Conservation (phyloP, 2,113 vertebrate genomes). For the Chitala chitala region DNA sequence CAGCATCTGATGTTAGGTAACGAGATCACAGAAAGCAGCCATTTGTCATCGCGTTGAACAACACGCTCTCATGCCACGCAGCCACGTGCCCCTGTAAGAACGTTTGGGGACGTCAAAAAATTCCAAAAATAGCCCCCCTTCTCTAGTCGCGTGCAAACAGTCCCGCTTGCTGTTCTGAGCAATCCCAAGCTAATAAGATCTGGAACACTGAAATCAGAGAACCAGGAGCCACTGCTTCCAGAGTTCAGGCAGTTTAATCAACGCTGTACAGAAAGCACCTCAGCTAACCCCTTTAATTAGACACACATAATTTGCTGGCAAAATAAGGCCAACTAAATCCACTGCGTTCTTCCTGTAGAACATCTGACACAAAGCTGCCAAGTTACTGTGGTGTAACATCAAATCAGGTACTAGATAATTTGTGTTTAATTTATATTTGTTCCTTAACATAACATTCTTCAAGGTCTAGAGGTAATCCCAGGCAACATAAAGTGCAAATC, state of each 20-base stretch:
- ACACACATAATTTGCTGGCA: neutral
- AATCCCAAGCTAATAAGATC: neutral
- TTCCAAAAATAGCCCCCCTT: neutral
- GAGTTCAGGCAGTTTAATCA: neutral
- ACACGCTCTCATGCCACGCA: neutral
- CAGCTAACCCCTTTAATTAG: neutral
- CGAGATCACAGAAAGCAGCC: neutral
- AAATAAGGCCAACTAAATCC: neutral
- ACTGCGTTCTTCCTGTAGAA: neutral
- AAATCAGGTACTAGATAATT: neutral
- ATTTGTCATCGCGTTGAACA: neutral
- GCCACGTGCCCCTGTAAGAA: neutral
- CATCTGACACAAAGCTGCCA: neutral
- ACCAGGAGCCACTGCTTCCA: neutral
- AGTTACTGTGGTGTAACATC: neutral
- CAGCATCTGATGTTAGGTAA: too few species aligned
- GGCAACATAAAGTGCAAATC: too few species aligned
- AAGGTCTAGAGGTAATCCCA: too few species aligned
- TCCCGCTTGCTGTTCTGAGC: neutral
- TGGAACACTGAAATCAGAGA: neutral
- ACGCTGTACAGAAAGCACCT: neutral
- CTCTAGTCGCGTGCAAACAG: neutral
- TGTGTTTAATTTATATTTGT: neutral
- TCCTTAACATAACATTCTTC: constrained; percentile 3
- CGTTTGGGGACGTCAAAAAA: neutral